phyloP scores from a whole-genome alignment of 64 coral and sea anemone species.

The Stylophora pistillata region DNA sequence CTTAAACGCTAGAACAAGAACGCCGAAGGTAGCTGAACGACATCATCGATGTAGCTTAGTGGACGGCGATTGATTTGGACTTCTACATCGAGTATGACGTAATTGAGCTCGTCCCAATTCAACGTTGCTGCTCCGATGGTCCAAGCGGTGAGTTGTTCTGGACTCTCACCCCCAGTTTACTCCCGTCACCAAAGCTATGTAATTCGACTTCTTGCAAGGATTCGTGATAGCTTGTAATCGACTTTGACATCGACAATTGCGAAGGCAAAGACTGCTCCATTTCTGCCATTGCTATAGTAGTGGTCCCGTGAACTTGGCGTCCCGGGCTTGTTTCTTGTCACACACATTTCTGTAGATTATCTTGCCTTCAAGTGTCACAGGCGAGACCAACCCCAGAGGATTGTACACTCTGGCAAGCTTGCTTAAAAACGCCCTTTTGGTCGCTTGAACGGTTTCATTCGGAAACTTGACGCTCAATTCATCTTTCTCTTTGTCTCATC shows the following conservation, averaged over 20 bases:
- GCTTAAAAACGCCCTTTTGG: not conserved
- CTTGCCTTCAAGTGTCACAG: constrained; percentile 15
- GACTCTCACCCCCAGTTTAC: not conserved
- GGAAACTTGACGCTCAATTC: no score
- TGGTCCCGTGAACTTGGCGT: not conserved
- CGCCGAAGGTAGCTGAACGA: no score
- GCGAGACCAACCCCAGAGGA: constrained; percentile 17
- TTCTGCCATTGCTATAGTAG: constrained; percentile 22
- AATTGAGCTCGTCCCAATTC: not conserved
- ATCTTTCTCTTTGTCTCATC: constrained; percentile 35
- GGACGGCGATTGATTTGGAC: no score
- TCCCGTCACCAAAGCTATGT: not conserved
- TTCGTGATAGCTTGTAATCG: not conserved
- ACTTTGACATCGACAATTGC: not conserved
- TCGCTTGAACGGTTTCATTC: not conserved
- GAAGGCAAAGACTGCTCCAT: constrained; percentile 21
- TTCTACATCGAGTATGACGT: constrained; percentile 8
- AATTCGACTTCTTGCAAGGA: not conserved
- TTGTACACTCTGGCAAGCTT: constrained; percentile 15
- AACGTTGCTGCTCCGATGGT: no score
- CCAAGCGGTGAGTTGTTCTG: not conserved
- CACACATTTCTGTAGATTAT: no score
- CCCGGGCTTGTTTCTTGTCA: constrained; percentile 32
- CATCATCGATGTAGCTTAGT: no score
- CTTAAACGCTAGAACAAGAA: not conserved